Base-by-base conservation (phyloP, 2,113 vertebrate species). In the Danionella cerebrum region DNA sequence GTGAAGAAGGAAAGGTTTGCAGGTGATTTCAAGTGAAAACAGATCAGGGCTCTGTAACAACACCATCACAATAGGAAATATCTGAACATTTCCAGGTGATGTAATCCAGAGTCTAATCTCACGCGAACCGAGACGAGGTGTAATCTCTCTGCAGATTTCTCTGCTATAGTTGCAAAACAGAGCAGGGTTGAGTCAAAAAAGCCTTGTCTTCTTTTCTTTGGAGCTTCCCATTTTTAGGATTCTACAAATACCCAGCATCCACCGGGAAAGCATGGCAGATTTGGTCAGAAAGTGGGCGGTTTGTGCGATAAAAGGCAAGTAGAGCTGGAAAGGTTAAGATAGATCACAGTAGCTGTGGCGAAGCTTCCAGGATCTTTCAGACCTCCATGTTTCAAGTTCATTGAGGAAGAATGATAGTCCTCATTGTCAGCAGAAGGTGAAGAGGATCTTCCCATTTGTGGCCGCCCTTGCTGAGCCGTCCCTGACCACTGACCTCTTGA, bases 301-400 rank as follows among this genome's bases (percentile, higher is more conserved):
- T n/a, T n/a, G n/a, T n/a, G n/a, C n/a, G n/a, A n/a, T n/a, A n/a
- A n/a, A n/a, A n/a, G n/a, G n/a, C n/a, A n/a, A n/a, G n/a, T n/a
- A n/a, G n/a, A n/a, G n/a, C n/a, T n/a, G n/a, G n/a, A n/a, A n/a
- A n/a, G n/a, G n/a, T n/a, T n/a, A n/a, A n/a, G n/a, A n/a, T n/a
- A n/a, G n/a, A n/a, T n/a, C n/a, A n/a, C n/a, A n/a, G 84, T 85
- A 77, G 79, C 77, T 82, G 75, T 41, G 35, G 19, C 45, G 38
- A 75, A 79, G 76, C 78, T 72, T 74, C 69, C 69, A 62, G 63
- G 42, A 75, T 70, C 64, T 39, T 64, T 78, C 51, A 55, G 7
- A 31, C 6, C 14, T 42, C 5, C 38, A 42, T 24, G 42, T 29
- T 18, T 31, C 16, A 24, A 45, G 16, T 16, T 33, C 19, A 11